Evolutionary conservation across 2,888 invertebrate genomes (phyloP), one percentile per base, ranked within the genome.

Genomic region (Lysandra bellargus): DNA sequence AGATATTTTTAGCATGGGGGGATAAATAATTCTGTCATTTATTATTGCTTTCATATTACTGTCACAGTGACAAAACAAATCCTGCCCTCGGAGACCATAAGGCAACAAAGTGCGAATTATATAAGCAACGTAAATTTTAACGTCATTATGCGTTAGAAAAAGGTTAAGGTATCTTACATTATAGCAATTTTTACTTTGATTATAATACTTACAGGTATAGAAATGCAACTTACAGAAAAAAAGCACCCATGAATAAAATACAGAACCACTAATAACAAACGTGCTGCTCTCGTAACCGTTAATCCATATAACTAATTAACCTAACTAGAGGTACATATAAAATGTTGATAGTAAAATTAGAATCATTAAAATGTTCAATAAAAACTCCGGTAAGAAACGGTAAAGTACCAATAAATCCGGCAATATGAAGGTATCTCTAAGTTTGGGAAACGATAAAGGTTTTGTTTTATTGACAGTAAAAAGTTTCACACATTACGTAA

Each of bases 251-350:
- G 49, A 49, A 49, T 69, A 82, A 79, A 78, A 80, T 81, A 79
- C 80, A 33, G 80, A 81, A 82, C 80, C 80, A 79, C 69, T 61
- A 40, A 33, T 33, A 78, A 75, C 69, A 78, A 33, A 60, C 14
- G 17, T 74, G 69, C 69, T 33, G 64, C 78, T 78, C 61, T 53
- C 73, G 30, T 83, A 85, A 85, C 85, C 82, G 88, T 90, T 90
- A 90, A 92, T 90, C 88, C 87, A 81, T 84, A 83, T 85, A 88
- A 86, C 91, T 92, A 92, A 93, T 92, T 92, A 92, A 92, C 89
- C 87, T 83, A 87, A 88, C 85, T 86, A 87, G 84, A 85, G 84
- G 84, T 86, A 86, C 84, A 84, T 88, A 88, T 88, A 89, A 88
- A 90, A 89, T 86, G 85, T 85, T 85, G 84, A 87, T 87, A 88